Conservation (phyloP, 2,797 vertebrate species). For the Holocentrus rufus region DNA sequence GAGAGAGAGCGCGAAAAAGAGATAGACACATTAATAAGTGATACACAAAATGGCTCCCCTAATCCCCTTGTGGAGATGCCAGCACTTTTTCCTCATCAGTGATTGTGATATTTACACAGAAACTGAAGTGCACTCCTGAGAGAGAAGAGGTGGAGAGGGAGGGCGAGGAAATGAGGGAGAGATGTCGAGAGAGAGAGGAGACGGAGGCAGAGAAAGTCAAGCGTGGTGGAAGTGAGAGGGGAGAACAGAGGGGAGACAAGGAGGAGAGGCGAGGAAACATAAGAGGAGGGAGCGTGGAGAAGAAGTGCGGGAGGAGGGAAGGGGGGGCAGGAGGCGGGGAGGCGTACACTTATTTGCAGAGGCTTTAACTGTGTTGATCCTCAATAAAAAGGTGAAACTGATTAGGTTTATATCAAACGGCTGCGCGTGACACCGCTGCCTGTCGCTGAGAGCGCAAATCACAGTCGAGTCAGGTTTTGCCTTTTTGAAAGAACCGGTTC, state of each 20-base stretch:
- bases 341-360: slow-evolving; percentile 72
- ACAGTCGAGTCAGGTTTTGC: slow-evolving; percentile 68
- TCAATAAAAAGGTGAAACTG: slow-evolving; percentile 77
- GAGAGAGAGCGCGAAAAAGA: slow-evolving; percentile 26
- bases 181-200: slow-evolving; percentile 1
- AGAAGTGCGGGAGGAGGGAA: slow-evolving; percentile 7
- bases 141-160: slow-evolving; percentile 29
- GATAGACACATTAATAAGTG: slow-evolving; percentile 71
- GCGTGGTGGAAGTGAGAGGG: slow-evolving; percentile 30
- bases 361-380: slow-evolving; percentile 73
- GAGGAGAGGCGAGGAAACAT: slow-evolving; percentile 44
- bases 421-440: slow-evolving; percentile 63
- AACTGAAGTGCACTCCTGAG: slow-evolving; percentile 68
- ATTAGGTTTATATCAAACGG: slow-evolving; percentile 78
- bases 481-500: slow-evolving; percentile 63
- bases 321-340: slow-evolving; percentile 51
- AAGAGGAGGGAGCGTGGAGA: slow-evolving; percentile 44
- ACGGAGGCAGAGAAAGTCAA: slow-evolving; percentile 13
- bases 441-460: slow-evolving; percentile 70
- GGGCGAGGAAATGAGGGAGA: slow-evolving; percentile 33
- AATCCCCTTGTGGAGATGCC: slow-evolving; percentile 72
- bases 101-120: slow-evolving; percentile 80
- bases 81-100: slow-evolving; percentile 74
- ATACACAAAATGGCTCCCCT: slow-evolving; percentile 80
- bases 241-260: slow-evolving; percentile 5